These are phyloP conservation scores for Mungos mungo DNA, from an alignment of 2,113 vertebrate genomes.

Conservation along the genomic window DNA sequence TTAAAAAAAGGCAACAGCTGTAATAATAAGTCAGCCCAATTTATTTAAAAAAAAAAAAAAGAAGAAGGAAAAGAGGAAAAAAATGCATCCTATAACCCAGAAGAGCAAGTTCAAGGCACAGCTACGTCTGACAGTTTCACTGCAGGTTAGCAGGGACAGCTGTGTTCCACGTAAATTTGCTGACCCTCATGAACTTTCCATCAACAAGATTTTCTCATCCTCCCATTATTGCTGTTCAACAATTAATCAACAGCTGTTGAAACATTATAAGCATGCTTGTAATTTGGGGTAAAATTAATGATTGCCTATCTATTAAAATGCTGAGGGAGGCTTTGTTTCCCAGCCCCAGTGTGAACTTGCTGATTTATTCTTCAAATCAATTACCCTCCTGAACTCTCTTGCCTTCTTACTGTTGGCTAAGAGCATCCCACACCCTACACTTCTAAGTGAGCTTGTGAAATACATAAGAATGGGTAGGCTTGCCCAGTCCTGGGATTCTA, in stretches of 20 bases:
- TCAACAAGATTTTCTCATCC: conserved; percentile 83
- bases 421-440: conserved; percentile 51
- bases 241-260: conserved; percentile 85
- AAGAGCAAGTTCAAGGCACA: conserved; percentile 66
- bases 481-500: not conserved
- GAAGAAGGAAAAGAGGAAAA: not conserved
- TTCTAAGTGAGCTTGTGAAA: not conserved
- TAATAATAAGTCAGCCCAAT: conserved; percentile 54
- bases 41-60: not conserved
- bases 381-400: conserved; percentile 80
- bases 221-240: conserved; percentile 81
- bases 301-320: conserved; percentile 80
- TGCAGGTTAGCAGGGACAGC: conserved; percentile 72
- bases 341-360: conserved; percentile 76
- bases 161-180: conserved; percentile 80
- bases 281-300: conserved; percentile 83
- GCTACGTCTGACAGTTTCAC: conserved; percentile 62
- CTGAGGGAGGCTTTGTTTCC: conserved; percentile 78
- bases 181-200: conserved; percentile 84
- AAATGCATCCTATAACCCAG: not conserved
- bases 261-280: conserved; percentile 81
- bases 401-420: conserved; percentile 56
- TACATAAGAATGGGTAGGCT: not conserved
- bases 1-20: not conserved
- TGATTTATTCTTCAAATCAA: conserved; percentile 83